Conservation (phyloP, 2,888 invertebrate species). For the Arge pagana region DNA sequence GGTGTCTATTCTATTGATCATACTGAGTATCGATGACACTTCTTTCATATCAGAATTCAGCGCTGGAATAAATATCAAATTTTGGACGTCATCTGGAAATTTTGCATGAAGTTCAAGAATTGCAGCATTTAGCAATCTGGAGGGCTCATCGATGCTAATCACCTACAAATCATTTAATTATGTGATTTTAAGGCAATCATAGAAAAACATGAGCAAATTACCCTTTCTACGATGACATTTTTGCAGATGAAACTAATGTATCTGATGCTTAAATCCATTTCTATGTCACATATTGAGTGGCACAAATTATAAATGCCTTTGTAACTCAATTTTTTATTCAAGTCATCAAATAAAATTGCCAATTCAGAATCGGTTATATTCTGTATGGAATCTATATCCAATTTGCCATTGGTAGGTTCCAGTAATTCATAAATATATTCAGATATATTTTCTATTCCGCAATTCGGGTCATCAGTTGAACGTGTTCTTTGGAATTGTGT, state of each 20-base stretch:
- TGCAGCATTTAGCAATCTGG: constrained; percentile 36
- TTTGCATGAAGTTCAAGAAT: constrained; percentile 37
- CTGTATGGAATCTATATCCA: constrained; percentile 35
- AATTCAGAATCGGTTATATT: constrained; percentile 38
- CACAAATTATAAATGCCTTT: constrained; percentile 44
- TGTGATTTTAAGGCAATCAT: neutral
- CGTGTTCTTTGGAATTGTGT: constrained; percentile 6
- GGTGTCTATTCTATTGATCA: constrained; percentile 31
- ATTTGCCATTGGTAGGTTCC: constrained; percentile 35
- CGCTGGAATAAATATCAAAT: constrained; percentile 41
- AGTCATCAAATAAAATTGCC: constrained; percentile 30
- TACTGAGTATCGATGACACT: constrained; percentile 26
- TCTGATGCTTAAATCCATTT: constrained; percentile 36
- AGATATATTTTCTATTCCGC: constrained; percentile 26
- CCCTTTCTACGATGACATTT: constrained; percentile 43
- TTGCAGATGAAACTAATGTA: constrained; percentile 38
- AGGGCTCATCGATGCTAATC: constrained; percentile 35
- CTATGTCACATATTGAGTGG: constrained; percentile 36
- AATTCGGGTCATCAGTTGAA: neutral
- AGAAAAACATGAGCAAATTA: constrained; percentile 22
- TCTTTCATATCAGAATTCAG: constrained; percentile 43
- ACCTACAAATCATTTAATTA: constrained; percentile 32
- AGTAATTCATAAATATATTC: constrained; percentile 40
- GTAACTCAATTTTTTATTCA: constrained; percentile 36
- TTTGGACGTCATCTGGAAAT: constrained; percentile 45